Base-by-base conservation (phyloP, 1,140 invertebrate genomes). In the Tigriopus japonicus region DNA sequence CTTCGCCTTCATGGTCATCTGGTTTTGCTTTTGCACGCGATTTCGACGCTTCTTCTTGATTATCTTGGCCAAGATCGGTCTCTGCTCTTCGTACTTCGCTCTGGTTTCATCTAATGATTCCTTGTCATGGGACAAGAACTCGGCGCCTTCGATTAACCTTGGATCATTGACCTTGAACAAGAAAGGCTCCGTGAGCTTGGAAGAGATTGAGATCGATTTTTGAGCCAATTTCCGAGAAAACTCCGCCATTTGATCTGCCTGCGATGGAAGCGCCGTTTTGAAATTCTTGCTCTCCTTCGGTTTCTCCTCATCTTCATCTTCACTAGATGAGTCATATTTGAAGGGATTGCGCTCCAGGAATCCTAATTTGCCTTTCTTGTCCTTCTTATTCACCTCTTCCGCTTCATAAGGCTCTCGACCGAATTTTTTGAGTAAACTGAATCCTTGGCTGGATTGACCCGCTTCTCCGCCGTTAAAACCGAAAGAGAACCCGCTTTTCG, bases 301-400 rank as follows among this genome's bases (percentile, higher is more conserved):
- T 42, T 17, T 58, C 23, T 40, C 28, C 5, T 40, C 40, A 3
- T 58, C 55, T 1, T 58, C 55, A 24, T 58, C 55, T 12, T 58
- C 28, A 40, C 40, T 41, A 42, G 28, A 41, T 17, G 55, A 58
- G 55, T 58, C 28, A 42, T 58, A 58, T 15, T 54, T 54, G 52
- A 54, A 54, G 13, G 52, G 52, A 54, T 54, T 54, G 52, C 52
- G 21, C 19, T 21, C n/a, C 21, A 54, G 7, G 17, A 54, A 28
- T 21, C 52, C 21, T 54, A 35, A 35, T 35, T 35, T 35, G 28
- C 28, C 35, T 54, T 54, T 54, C 52, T 54, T 54, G 21, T 54
- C 52, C n/a, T 21, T 23, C 21, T 54, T 54, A 6, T 12, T 54
- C 21, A 23, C 13, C 52, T 54, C 35, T 13, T 54, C 52, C 3